phyloP scores from a whole-genome alignment of 2,888 invertebrate genomes.

The Calameuta idolon region DNA sequence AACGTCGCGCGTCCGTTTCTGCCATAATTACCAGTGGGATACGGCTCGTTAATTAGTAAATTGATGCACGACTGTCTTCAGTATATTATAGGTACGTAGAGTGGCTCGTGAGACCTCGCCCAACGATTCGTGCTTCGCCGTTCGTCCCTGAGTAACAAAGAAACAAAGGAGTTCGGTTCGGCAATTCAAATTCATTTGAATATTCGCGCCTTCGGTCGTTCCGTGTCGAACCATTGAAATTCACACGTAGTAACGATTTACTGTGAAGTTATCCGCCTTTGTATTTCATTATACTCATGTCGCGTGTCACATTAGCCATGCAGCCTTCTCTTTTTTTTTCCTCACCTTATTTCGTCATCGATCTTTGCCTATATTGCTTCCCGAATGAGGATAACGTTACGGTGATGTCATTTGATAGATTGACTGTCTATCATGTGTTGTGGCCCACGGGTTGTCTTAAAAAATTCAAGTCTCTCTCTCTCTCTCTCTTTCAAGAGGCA shows the following conservation, averaged over 20 bases:
- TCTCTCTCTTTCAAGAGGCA: not conserved
- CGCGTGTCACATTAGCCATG: not conserved
- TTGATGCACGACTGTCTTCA: not conserved
- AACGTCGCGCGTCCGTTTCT: conserved; percentile 5
- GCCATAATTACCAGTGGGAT: conserved; percentile 2
- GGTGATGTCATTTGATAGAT: not conserved
- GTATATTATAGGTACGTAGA: not conserved
- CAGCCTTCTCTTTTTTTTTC: not conserved
- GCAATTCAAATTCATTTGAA: not conserved
- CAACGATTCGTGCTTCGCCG: not conserved
- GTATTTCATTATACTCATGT: not conserved
- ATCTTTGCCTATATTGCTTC: not conserved
- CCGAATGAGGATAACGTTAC: not conserved
- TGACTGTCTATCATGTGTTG: not conserved
- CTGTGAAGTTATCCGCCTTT: not conserved
- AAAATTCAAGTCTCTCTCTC: not conserved
- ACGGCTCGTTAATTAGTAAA: conserved; percentile 8
- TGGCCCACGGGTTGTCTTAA: not conserved
- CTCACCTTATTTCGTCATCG: not conserved
- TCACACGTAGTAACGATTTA: not conserved
- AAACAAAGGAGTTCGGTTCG: not conserved
- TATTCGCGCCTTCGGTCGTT: not conserved
- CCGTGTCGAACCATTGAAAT: not conserved
- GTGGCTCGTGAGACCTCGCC: not conserved
- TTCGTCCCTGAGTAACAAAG: not conserved